Percentiles rank a stretch among this genome's conserved stretches.
These are phyloP conservation scores for Plutomurus gul DNA, from an alignment of 1,140 invertebrate species.

Conservation along the genomic window DNA sequence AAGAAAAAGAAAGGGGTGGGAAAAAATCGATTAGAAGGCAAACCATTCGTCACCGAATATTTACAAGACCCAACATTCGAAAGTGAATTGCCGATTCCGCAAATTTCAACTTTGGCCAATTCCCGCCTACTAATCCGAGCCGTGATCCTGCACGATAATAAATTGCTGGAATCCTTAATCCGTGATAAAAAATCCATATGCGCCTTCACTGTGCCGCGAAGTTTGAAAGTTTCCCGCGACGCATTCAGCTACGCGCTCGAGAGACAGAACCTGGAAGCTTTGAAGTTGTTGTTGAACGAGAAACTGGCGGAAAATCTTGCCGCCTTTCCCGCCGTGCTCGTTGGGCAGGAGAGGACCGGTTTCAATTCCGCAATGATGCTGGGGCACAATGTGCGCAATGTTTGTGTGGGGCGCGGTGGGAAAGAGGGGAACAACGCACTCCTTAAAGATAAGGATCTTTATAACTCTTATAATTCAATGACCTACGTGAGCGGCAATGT, in stretches of 20 bases:
- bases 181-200: slow-evolving; percentile 35
- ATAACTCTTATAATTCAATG: background rate
- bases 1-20: slow-evolving; percentile 30
- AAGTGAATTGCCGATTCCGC: slow-evolving; percentile 58
- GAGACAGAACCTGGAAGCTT: slow-evolving; percentile 56
- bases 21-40: slow-evolving; percentile 50
- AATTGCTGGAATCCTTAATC: slow-evolving; percentile 41
- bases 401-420: slow-evolving; percentile 59
- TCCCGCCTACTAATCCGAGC: slow-evolving; percentile 60
- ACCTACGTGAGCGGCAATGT: background rate
- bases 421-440: slow-evolving; percentile 57
- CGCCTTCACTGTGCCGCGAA: slow-evolving; percentile 31
- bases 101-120: slow-evolving; percentile 59
- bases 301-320: slow-evolving; percentile 34
- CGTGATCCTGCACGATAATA: slow-evolving; percentile 57
- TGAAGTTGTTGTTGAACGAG: slow-evolving; percentile 56
- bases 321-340: slow-evolving; percentile 20
- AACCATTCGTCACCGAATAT: slow-evolving; percentile 56
- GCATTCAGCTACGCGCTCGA: slow-evolving; percentile 58
- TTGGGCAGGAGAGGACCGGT: slow-evolving; percentile 41
- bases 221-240: slow-evolving; percentile 50
- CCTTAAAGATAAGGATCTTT: background rate
- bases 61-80: slow-evolving; percentile 62
- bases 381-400: slow-evolving; percentile 56
- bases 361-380: slow-evolving; percentile 56